These are phyloP conservation scores for Ptychoptera contaminata DNA, from an alignment of 2,888 invertebrate species.

Conservation along the genomic window DNA sequence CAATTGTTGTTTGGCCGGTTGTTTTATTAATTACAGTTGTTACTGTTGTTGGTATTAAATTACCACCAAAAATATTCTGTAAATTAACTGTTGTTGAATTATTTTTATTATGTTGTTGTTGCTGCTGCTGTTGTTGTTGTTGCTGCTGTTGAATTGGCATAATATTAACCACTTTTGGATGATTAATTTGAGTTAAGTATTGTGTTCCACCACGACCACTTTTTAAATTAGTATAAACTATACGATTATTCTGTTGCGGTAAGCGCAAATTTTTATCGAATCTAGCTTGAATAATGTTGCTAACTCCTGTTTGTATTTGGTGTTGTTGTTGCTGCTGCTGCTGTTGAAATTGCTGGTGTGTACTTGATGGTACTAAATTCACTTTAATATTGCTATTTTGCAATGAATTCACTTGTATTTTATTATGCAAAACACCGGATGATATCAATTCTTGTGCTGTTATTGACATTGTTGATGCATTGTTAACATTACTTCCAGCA, in stretches of 20 bases:
- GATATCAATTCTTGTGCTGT: constrained; percentile 17
- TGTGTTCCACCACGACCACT: constrained; percentile 6
- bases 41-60: constrained; percentile 4
- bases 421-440: constrained; percentile 16
- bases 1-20: constrained; percentile 16
- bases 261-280: constrained; percentile 17
- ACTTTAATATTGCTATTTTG: constrained; percentile 27
- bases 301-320: constrained; percentile 1
- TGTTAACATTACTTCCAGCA: constrained; percentile 23
- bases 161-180: constrained; percentile 10
- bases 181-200: constrained; percentile 8
- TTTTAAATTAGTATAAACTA: constrained; percentile 25
- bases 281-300: constrained; percentile 8
- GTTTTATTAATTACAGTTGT: constrained; percentile 7
- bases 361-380: constrained; percentile 24
- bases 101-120: constrained; percentile 12
- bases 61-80: constrained; percentile 6
- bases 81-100: constrained; percentile 8
- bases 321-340: constrained; percentile 3
- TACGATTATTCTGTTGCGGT: constrained; percentile 19
- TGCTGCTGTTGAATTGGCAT: constrained; percentile 11
- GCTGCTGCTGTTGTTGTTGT: constrained; percentile 10
- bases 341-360: constrained; percentile 13
- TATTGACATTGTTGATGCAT: constrained; percentile 19
- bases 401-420: constrained; percentile 26